Base-by-base conservation (phyloP, 2,797 vertebrate genomes). In the Brachyalestes nurse region DNA sequence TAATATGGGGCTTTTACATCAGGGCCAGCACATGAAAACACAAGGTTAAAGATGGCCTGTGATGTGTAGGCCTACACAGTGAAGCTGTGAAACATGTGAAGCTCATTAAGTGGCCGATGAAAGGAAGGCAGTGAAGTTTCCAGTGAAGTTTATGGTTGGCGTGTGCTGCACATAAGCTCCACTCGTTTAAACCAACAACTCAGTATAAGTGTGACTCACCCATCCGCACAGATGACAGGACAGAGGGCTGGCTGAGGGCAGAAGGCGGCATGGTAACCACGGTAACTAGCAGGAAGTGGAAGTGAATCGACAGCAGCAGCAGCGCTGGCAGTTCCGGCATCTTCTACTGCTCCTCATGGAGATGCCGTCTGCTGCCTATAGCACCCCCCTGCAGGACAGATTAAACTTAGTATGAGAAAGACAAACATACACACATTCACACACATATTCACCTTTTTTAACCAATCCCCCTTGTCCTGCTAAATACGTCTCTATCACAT, bases 261-360 rank as follows among this genome's bases (percentile, higher is more conserved):
- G 82, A 87, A 67, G 93, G 94, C 53, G 91, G 88, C 94, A 94
- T 93, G 88, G 89, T 93, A 88, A 93, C 87, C 91, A 87, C 70
- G 40, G 79, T 80, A 65, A 87, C 77, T 80, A 95, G 91, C 89
- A 95, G 89, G 88, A 90, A 90, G 75, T 95, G 93, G 93, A 95
- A 92, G 86, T 92, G 95, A 93, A 96, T 95, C 94, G 96, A 95
- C 96, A 97, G 95, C 95, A 97, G 95, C 95, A 97, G 95, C 94
- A 97, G 95, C 90, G 93, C 94, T 95, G 95, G 94, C 95, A 96
- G 95, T 96, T 96, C 95, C 95, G 96, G 96, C 97, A 98, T 97
- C 95, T 97, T 98, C 96, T 94, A 96, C 96, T 93, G 94, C 96
- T 97, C 96, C 97, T 96, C 97, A 98, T 98, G 96, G 97, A 96